Base-by-base conservation (phyloP, 2,113 vertebrate species). In the Opisthocomus hoazin region DNA sequence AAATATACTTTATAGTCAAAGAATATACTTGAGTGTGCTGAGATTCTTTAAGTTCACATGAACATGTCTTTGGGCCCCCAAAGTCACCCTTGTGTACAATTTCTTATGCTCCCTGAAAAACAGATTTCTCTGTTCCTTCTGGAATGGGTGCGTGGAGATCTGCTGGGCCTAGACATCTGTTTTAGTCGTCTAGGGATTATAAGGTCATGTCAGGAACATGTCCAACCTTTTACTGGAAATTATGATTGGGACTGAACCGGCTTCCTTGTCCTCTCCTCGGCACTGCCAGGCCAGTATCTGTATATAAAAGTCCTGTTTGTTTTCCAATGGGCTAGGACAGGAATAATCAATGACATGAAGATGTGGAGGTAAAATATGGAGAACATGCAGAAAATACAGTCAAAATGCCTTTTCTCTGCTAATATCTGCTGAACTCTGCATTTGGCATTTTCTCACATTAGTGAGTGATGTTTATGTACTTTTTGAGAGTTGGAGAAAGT, bases 161-260 rank as follows among this genome's bases (percentile, higher is more conserved):
- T 92, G 23, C 89, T 84, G 81, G 86, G 85, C 90, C 93, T 73
- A 81, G 95, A 91, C 93, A 95, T 94, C 66, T 90, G 90, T 19
- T 94, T 90, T 91, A 86, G 87, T 89, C 63, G 80, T 96, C 83
- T 41, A 18, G 32, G 85, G 94, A 97, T 96, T 95, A 91, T 48
- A 94, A 93, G 91, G 91, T 96, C 82, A 29, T 34, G 66, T 87
- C 83, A 96, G 94, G 95, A 97, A 74, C 94, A 73, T 8, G 5
- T 61, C 85, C 86, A 96, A 3, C 89, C 77, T 78, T 96, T 93
- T 93, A 86, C 94, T 94, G 81, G 87, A 87, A 93, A 75, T 87
- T 90, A n/a, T 69, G 76, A 87, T 58, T 81, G 60, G 88, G 74
- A 61, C 45, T 92, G 85, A 83, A 92, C 80, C 11, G 12, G 51